Evolutionary conservation across 30 jellyfish, hydroid and myxozoan genomes (phyloP).

Genomic region (Chrysaora quinquecirrha): DNA sequence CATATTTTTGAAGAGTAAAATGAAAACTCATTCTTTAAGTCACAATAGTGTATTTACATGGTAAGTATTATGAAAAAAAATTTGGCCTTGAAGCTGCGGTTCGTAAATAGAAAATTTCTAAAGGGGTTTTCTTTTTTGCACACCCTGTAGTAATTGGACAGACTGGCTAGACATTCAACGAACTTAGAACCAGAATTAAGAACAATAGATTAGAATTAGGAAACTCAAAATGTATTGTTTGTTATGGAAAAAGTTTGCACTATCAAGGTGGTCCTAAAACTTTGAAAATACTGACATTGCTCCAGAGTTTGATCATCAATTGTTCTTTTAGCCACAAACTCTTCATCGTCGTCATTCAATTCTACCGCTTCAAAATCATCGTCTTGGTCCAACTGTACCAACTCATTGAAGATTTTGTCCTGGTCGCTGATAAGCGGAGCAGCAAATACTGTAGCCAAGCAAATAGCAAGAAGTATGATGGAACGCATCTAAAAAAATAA

Average conservation of each 20-base stretch:
- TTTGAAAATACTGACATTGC: neutral
- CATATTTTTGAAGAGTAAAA: no score
- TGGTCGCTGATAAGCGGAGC: constrained; percentile 48
- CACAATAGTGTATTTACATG: no score
- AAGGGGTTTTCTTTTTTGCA: neutral
- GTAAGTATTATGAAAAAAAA: neutral
- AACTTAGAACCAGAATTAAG: neutral
- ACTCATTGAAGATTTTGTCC: neutral
- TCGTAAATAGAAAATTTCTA: no score
- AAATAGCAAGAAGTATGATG: constrained; percentile 16
- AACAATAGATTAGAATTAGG: neutral
- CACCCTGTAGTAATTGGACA: neutral
- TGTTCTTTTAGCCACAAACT: constrained; percentile 25
- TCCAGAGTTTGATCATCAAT: constrained; percentile 48
- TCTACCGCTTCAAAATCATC: constrained; percentile 22
- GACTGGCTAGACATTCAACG: neutral
- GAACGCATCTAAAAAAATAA: constrained; percentile 51
- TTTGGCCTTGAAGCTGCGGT: no score
- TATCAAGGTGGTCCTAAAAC: neutral
- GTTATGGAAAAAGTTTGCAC: no score
- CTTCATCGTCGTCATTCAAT: constrained; percentile 33
- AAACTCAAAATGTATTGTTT: no score
- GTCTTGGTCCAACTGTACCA: constrained; percentile 33
- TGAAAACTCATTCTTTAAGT: no score
- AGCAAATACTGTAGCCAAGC: constrained; percentile 59